Evolutionary conservation across 2,797 vertebrate genomes (phyloP).

Genomic region (Tolypeutes matacus): DNA sequence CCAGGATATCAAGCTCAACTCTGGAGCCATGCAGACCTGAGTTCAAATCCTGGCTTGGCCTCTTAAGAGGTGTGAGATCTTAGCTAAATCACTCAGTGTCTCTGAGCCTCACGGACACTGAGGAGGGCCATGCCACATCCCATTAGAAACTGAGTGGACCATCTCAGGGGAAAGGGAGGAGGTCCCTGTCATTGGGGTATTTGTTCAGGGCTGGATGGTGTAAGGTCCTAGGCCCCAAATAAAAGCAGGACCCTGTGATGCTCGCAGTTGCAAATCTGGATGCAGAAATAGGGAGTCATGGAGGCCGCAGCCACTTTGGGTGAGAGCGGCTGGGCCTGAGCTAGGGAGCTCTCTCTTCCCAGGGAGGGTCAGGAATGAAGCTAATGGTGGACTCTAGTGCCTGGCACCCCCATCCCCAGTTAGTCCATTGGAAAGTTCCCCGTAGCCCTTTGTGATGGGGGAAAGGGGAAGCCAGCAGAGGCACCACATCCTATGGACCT

Average conservation of each 20-base stretch:
- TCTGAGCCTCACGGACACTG: neutral
- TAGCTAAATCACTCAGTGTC: neutral
- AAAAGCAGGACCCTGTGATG: neutral
- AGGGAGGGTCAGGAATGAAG: neutral
- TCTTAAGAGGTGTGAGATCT: neutral
- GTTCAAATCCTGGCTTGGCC: neutral
- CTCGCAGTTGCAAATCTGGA: neutral
- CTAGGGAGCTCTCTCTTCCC: neutral
- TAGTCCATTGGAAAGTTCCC: neutral
- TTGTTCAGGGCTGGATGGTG: neutral
- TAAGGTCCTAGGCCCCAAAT: neutral
- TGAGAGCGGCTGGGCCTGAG: neutral
- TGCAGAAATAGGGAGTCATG: neutral
- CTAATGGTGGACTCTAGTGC: neutral
- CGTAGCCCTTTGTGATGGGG: neutral
- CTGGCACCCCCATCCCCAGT: fast-evolving
- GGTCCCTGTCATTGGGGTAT: neutral
- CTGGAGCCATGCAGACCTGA: neutral
- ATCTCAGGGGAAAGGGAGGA: neutral
- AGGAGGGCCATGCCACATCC: neutral
- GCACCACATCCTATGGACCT: neutral
- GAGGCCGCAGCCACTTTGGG: neutral
- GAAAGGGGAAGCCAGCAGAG: neutral
- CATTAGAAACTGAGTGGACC: neutral
- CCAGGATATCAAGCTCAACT: neutral